Evolutionary conservation across 2,888 invertebrate species (phyloP).

Genomic region (Chesias legatella): DNA sequence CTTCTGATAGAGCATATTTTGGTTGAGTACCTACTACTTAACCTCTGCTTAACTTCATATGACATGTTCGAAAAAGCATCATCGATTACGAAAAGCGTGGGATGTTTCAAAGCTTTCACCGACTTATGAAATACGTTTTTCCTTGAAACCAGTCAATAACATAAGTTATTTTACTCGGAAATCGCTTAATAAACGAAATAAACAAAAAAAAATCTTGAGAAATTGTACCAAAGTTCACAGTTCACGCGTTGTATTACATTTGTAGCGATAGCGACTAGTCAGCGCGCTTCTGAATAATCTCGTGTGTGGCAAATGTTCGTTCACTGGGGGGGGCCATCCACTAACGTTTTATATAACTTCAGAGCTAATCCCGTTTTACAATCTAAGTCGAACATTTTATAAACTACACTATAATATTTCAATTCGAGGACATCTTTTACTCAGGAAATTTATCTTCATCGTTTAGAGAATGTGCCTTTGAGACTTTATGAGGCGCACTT

Average conservation of each 20-base stretch:
- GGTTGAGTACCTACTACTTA: neutral
- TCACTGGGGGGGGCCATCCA: too few relatives aligned
- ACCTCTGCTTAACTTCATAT: neutral
- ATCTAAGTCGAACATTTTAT: too few relatives aligned
- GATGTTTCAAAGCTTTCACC: constrained; percentile 11
- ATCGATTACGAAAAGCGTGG: constrained; percentile 8
- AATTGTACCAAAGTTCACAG: constrained; percentile 48
- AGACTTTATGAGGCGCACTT: too few relatives aligned
- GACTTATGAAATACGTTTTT: constrained; percentile 2
- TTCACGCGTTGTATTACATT: constrained; percentile 39
- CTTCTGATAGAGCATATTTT: neutral
- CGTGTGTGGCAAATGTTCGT: too few relatives aligned
- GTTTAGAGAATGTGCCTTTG: too few relatives aligned
- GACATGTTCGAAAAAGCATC: constrained; percentile 18
- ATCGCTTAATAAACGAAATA: constrained; percentile 7
- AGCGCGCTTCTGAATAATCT: constrained; percentile 36
- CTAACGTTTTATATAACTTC: too few relatives aligned
- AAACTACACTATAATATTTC: too few relatives aligned
- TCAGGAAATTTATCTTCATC: too few relatives aligned
- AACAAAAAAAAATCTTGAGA: constrained; percentile 17
- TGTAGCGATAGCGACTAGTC: constrained; percentile 50
- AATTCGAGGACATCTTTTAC: too few relatives aligned
- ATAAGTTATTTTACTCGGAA: too few relatives aligned
- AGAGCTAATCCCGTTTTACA: too few relatives aligned
- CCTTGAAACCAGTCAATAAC: too few relatives aligned